A percentile compares a stretch with the other conserved stretches of the same genome.
Evolutionary conservation across 1,140 invertebrate species (phyloP).

Genomic region (Capitella teleta): DNA sequence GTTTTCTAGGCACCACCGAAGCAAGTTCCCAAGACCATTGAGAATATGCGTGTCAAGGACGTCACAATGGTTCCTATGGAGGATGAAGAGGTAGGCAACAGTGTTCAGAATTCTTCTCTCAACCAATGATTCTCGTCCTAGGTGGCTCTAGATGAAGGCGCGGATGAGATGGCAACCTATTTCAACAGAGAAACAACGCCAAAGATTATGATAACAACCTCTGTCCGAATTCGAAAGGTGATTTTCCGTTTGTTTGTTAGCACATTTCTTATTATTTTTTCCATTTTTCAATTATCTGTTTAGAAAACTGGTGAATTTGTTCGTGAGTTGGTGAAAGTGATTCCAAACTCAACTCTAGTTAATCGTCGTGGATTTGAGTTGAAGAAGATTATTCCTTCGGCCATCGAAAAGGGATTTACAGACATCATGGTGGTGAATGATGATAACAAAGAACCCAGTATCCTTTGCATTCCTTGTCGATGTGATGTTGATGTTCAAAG

Average conservation of each 20-base stretch:
- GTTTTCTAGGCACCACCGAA: conserved; percentile 46
- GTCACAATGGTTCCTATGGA: conserved; percentile 69
- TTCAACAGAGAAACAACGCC: conserved; percentile 76
- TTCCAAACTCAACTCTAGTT: conserved; percentile 75
- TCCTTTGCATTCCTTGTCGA: background rate
- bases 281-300: conserved; percentile 9
- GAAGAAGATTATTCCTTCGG: conserved; percentile 81
- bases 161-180: conserved; percentile 80
- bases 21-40: conserved; percentile 78
- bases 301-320: background rate
- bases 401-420: conserved; percentile 64
- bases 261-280: background rate
- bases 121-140: too few species aligned
- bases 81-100: conserved; percentile 58
- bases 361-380: conserved; percentile 74
- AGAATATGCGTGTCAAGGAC: conserved; percentile 80
- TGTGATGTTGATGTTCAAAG: background rate
- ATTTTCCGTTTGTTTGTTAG: conserved; percentile 13
- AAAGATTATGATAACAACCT: conserved; percentile 88
- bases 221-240: conserved; percentile 75
- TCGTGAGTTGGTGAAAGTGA: conserved; percentile 68
- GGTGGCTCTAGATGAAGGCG: conserved; percentile 56
- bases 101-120: too few species aligned
- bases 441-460: conserved; percentile 76
- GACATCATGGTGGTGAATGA: conserved; percentile 91